phyloP scores from a whole-genome alignment of 2,113 vertebrate genomes.

The Chamaea fasciata region DNA sequence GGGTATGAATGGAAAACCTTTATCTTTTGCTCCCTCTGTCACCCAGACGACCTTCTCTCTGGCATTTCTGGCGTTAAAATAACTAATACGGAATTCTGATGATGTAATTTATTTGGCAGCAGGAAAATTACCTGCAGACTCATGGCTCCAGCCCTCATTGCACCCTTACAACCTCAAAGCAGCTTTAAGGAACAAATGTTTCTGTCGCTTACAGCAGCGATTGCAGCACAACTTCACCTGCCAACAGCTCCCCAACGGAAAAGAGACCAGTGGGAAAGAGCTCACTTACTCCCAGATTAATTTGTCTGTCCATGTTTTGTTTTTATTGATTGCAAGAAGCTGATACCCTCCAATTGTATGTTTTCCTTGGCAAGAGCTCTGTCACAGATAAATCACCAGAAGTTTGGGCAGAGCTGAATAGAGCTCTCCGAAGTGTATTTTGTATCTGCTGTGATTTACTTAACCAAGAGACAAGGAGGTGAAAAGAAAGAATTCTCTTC shows the following conservation, averaged over 20 bases:
- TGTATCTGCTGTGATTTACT: background rate
- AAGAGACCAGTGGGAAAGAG: background rate
- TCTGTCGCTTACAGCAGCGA: fast-evolving
- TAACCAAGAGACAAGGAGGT: background rate
- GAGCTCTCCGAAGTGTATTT: background rate
- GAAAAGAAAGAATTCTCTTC: background rate
- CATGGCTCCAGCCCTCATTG: background rate
- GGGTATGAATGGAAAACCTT: background rate
- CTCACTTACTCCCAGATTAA: background rate
- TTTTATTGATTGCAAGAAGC: background rate
- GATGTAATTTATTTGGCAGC: background rate
- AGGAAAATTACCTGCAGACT: background rate
- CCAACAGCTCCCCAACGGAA: background rate
- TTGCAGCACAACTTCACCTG: background rate
- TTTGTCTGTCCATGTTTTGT: background rate
- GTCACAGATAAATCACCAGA: background rate
- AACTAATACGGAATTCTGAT: background rate
- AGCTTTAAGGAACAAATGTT: background rate
- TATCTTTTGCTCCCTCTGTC: background rate
- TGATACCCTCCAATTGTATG: background rate
- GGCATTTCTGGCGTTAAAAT: background rate
- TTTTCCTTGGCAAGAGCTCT: background rate
- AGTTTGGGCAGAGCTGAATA: background rate
- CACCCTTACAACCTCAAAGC: background rate
- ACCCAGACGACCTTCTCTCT: background rate